Evolutionary conservation across 2,113 vertebrate species (phyloP).

Genomic region (Oncorhynchus keta): DNA sequence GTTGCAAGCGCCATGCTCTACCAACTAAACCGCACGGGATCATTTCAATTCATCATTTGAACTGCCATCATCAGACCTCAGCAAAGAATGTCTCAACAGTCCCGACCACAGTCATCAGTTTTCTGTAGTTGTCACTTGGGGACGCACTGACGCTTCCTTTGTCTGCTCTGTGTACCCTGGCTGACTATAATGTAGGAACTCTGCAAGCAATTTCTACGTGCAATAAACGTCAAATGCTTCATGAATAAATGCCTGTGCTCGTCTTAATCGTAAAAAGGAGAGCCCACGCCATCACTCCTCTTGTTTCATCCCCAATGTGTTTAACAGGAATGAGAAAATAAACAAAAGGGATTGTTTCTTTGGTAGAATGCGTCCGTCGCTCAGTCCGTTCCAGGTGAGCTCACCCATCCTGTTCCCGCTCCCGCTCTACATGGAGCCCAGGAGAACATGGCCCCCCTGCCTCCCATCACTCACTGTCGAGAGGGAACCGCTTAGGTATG

Average conservation of each 20-base stretch:
- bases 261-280: background rate
- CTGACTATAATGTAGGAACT: background rate
- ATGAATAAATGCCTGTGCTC: background rate
- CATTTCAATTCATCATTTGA: slow-evolving; percentile 24
- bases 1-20: too few species aligned
- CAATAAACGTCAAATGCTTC: background rate
- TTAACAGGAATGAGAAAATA: slow-evolving; percentile 23
- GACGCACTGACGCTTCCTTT: background rate
- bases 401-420: background rate
- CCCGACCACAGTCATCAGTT: background rate
- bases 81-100: slow-evolving; percentile 25
- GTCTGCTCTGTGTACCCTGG: background rate
- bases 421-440: background rate
- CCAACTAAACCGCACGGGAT: too few species aligned
- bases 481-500: slow-evolving; percentile 4
- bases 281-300: background rate
- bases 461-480: slow-evolving; percentile 14
- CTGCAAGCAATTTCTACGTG: background rate
- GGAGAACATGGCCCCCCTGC: slow-evolving; percentile 2
- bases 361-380: background rate
- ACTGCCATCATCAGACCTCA: slow-evolving; percentile 26
- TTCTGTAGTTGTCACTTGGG: background rate
- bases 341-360: background rate
- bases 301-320: slow-evolving; percentile 8
- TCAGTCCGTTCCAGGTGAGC: slow-evolving; percentile 23